Base-by-base conservation (phyloP, 53 echinoderm and acorn worm genomes). In the Henricia sp. region DNA sequence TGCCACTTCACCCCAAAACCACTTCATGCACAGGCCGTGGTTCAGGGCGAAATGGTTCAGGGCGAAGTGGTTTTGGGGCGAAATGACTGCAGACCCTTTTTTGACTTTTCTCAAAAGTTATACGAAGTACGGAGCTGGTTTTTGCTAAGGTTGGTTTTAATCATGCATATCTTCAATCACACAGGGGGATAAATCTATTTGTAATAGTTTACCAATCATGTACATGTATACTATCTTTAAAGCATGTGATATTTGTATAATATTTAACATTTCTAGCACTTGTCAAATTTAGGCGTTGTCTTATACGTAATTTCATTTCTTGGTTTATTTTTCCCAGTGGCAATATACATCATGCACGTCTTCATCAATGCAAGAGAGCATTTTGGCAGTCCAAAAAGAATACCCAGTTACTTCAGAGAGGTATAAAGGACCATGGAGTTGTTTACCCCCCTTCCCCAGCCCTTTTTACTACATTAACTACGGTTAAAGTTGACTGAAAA, bases 301-400 rank as follows among this genome's bases (percentile, higher is more conserved):
- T 25, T 24, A 6, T 30, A 58, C n/a, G n/a, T 24, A 8, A 20
- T 36, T 41, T 42, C 35, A 58, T 57, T 50, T 23, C 1, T 40
- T 20, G 71, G 32, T 62, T 54, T 83, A 34, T 21, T 29, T 70
- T 35, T 52, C 69, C 5, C 77, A 96, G 96, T 96, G 96, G 89
- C 93, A 16, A 93, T 83, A 33, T 96, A 87, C 67, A 96, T 96
- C 65, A 87, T 89, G 82, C 93, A 89, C 24, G 89, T 93, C 29
- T 93, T 96, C 28, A 89, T 91, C 67, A 86, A 93, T 43, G 91
- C 91, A 24, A 89, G 96, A 28, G 89, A 91, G 50, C 77, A 70
- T 26, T 93, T 96, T 87, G 96, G 96, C 26, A 87, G 70, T 0
- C 91, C 96, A 23, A 85, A 86, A 35, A 89, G 44, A 27, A 27